Conservation (phyloP, 2,113 vertebrate species). For the Thamnaconus septentrionalis region DNA sequence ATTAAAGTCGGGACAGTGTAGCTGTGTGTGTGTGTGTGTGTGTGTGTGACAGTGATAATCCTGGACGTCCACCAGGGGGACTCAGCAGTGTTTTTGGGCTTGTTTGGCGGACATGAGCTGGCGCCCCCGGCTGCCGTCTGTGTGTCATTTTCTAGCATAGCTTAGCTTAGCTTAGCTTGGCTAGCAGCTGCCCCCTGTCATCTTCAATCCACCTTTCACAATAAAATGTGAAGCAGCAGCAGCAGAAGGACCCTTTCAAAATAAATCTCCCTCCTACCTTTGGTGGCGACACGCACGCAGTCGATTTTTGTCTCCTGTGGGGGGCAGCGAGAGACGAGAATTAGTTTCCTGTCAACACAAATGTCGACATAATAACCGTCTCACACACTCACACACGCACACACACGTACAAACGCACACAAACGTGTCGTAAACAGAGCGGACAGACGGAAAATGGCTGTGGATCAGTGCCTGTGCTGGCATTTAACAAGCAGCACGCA, state of each 20-base stretch:
- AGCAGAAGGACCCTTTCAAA: background rate
- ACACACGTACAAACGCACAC: slow-evolving; percentile 16
- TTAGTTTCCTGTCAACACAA: slow-evolving; percentile 42
- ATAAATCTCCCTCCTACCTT: slow-evolving; percentile 79
- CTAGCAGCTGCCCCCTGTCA: background rate
- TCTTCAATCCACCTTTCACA: background rate
- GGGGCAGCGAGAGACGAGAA: slow-evolving; percentile 60
- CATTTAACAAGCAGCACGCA: slow-evolving; percentile 46
- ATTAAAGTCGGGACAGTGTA: slow-evolving; percentile 47
- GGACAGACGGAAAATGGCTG: slow-evolving; percentile 63
- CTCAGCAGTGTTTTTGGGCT: slow-evolving; percentile 25
- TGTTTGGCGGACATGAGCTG: slow-evolving; percentile 26
- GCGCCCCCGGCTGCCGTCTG: slow-evolving; percentile 13
- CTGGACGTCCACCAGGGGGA: slow-evolving; percentile 21
- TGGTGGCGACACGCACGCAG: slow-evolving; percentile 92
- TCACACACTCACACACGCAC: slow-evolving; percentile 18
- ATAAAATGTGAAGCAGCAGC: background rate
- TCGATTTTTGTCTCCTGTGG: slow-evolving; percentile 95
- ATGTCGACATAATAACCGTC: slow-evolving; percentile 25
- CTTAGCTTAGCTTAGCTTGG: slow-evolving; percentile 9
- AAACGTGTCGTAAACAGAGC: slow-evolving; percentile 44
- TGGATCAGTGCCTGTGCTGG: slow-evolving; percentile 59
- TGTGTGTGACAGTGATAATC: slow-evolving; percentile 10
- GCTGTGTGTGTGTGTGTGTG: slow-evolving; percentile 22
- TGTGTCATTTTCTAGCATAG: slow-evolving; percentile 15